phyloP scores from a whole-genome alignment of 2,888 invertebrate genomes.

The Philopedon plagiatum region DNA sequence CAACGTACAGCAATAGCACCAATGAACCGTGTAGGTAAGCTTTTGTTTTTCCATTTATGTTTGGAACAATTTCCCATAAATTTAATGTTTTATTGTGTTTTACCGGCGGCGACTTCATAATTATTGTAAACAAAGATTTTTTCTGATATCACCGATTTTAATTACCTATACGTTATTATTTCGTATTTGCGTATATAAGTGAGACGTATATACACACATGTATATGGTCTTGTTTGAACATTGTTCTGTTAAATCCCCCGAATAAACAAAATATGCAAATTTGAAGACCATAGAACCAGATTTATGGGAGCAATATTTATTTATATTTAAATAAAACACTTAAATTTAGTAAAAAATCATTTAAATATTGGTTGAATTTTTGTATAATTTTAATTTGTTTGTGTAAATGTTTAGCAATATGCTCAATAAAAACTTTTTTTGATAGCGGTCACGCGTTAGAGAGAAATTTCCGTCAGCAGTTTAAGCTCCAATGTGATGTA shows the following conservation, averaged over 20 bases:
- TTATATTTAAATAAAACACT: background rate
- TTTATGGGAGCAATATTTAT: background rate
- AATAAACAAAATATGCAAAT: background rate
- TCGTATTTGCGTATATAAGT: constrained; percentile 7
- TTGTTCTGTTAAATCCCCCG: background rate
- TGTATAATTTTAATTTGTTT: too few relatives aligned
- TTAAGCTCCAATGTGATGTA: too few relatives aligned
- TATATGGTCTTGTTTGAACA: background rate
- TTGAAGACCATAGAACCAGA: background rate
- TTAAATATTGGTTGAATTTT: too few relatives aligned
- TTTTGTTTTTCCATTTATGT: background rate
- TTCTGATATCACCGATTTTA: background rate
- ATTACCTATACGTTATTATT: background rate
- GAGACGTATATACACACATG: background rate
- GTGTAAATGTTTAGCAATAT: too few relatives aligned
- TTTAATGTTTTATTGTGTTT: background rate
- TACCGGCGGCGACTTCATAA: background rate
- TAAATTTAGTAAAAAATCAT: background rate
- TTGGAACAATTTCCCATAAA: background rate
- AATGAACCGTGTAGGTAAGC: background rate
- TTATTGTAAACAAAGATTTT: constrained; percentile 6
- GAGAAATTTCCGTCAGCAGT: too few relatives aligned
- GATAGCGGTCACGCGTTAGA: too few relatives aligned
- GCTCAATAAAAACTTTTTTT: too few relatives aligned
- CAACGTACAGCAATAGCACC: too few relatives aligned